Base-by-base conservation (phyloP, 1,140 invertebrate species). In the Microplitis mediator region DNA sequence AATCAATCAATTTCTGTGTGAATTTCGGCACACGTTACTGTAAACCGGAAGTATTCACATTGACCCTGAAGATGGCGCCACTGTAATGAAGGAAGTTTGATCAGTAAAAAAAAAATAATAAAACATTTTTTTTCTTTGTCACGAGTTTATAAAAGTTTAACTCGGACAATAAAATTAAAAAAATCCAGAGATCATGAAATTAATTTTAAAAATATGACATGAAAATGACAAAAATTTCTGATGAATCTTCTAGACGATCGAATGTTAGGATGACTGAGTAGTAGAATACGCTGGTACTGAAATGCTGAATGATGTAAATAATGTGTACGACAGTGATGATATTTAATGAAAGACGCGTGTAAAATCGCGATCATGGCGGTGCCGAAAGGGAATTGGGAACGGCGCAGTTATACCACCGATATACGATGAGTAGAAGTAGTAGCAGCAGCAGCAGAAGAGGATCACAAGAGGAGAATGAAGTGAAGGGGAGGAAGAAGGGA, bases 21-120 rank as follows among this genome's bases (percentile, higher is more conserved):
- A 39, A 16, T 68, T 58, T 58, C 35, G n/a, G 52, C 35, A 68
- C 39, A 45, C 52, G 54, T 60, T 68, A 34, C 35, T 68, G 32
- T 34, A 32, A 54, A 58, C 32, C 66, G 34, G 52, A 58, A 68
- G 51, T 14, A 14, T 58, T 58, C 35, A 60, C 34, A 58, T 68
- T 68, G 66, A 68, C 52, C 52, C 66, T 68, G 66, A 68, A 68
- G 66, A 68, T 68, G 66, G 66, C 66, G 66, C 66, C 54, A 58
- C 4, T n/a, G n/a, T 39, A 6, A 32, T n/a, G 6, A 39, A 66
- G n/a, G 31, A 54, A 31, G 11, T 68, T 68, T 68, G 32, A 68
- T 68, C 54, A n/a, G 35, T 23, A 45, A 50, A 64, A 50, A 35
- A 64, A 50, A 64, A 67, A 67, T 54, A 54, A 34, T 54, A 54